phyloP scores from a whole-genome alignment of 2,797 vertebrate genomes.

The Microctenopoma stevenorrisi region DNA sequence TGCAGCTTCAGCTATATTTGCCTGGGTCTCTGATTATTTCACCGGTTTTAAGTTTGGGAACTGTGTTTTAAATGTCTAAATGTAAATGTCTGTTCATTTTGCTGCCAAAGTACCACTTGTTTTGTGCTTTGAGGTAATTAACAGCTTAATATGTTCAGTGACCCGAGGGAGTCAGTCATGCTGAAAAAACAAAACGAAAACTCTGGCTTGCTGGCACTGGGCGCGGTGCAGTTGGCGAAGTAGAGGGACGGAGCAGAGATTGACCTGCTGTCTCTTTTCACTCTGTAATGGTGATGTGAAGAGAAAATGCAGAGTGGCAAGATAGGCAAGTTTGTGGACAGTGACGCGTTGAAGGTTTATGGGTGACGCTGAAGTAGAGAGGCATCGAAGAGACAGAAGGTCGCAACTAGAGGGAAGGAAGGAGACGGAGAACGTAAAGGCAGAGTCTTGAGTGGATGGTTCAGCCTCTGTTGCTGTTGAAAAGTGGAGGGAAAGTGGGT shows the following conservation, averaged over 20 bases:
- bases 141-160: conserved; percentile 71
- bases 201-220: conserved; percentile 46
- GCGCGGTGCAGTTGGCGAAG: conserved; percentile 42
- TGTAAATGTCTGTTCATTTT: conserved; percentile 35
- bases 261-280: conserved; percentile 44
- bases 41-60: conserved; percentile 26
- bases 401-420: conserved; percentile 5
- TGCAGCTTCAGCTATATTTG: conserved; percentile 26
- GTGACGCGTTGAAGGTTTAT: conserved; percentile 17
- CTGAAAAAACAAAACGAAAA: conserved; percentile 60
- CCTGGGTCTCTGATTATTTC: conserved; percentile 13
- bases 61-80: conserved; percentile 13
- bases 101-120: conserved; percentile 65
- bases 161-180: conserved; percentile 72
- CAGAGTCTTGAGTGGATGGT: conserved; percentile 54
- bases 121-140: conserved; percentile 79
- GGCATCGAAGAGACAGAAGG: conserved; percentile 9
- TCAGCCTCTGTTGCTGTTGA: conserved; percentile 56
- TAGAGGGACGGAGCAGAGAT: conserved; percentile 43
- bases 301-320: conserved; percentile 11
- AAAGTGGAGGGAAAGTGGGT: conserved; percentile 61
- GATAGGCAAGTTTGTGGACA: conserved; percentile 10
- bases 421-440: conserved; percentile 41
- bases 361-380: conserved; percentile 33
- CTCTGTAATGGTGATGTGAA: conserved; percentile 8